Conservation (phyloP, 2,797 vertebrate species). For the Sebastes vulpes region DNA sequence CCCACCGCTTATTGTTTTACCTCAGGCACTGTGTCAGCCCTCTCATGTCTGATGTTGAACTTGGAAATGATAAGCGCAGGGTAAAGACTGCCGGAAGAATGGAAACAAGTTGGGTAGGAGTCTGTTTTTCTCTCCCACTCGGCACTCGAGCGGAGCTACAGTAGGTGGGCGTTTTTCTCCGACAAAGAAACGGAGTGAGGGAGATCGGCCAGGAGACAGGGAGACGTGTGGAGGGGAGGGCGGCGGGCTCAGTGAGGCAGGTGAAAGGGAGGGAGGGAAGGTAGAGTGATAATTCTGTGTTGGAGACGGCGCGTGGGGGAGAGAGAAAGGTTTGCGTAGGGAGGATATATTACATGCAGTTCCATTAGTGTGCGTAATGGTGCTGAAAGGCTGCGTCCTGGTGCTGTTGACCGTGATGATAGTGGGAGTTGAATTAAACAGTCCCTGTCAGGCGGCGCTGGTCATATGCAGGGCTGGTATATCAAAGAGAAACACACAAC, state of each 20-base stretch:
- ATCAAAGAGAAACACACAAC: slow-evolving; percentile 25
- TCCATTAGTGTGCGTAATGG: slow-evolving; percentile 82
- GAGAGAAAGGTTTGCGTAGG: slow-evolving; percentile 49
- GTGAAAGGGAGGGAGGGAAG: slow-evolving; percentile 23
- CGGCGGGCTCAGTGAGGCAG: slow-evolving; percentile 15
- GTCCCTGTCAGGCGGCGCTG: slow-evolving; percentile 44
- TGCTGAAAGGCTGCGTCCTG: slow-evolving; percentile 75
- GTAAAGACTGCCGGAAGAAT: slow-evolving; percentile 32
- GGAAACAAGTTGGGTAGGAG: slow-evolving; percentile 38
- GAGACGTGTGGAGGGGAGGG: slow-evolving; percentile 13
- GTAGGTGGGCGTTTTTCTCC: slow-evolving; percentile 55
- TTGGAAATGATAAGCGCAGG: slow-evolving; percentile 32
- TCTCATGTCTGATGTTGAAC: slow-evolving; percentile 56
- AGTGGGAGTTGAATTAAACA: slow-evolving; percentile 72
- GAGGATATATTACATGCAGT: slow-evolving; percentile 71
- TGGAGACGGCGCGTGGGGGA: slow-evolving; percentile 13
- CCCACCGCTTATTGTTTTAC: slow-evolving; percentile 29
- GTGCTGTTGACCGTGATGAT: slow-evolving; percentile 62
- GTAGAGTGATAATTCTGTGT: slow-evolving; percentile 51
- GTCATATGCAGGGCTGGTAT: slow-evolving; percentile 21
- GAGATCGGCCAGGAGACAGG: slow-evolving; percentile 11
- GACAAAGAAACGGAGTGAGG: slow-evolving; percentile 23
- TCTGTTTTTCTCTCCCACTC: slow-evolving; percentile 64
- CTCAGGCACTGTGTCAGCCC: slow-evolving; percentile 49
- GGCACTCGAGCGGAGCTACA: slow-evolving; percentile 50